These are phyloP conservation scores for Guaruba guarouba DNA, from an alignment of 2,113 vertebrate species.

Conservation along the genomic window DNA sequence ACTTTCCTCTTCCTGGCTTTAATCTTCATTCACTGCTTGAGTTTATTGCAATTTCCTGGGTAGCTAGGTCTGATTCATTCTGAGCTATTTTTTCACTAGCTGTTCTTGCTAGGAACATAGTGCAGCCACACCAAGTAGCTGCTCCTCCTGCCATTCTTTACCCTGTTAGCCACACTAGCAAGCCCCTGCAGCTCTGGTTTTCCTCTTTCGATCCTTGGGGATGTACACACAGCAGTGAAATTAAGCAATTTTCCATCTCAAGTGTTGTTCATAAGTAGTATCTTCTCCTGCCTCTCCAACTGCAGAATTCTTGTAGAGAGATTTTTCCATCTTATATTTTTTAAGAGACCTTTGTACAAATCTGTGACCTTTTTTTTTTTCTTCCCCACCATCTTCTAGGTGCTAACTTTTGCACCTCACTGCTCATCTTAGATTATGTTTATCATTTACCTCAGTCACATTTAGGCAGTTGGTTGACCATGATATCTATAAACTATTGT, in stretches of 20 bases:
- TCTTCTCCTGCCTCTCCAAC: not conserved
- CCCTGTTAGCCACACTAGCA: not conserved
- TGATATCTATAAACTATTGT: not conserved
- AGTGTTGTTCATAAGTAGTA: not conserved
- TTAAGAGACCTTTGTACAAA: not conserved
- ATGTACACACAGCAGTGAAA: not conserved
- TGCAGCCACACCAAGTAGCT: not conserved
- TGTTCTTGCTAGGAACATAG: not conserved
- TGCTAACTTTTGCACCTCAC: not conserved
- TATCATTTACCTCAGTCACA: not conserved
- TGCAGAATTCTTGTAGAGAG: not conserved
- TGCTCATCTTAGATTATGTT: not conserved
- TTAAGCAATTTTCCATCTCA: not conserved
- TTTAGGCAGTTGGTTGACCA: not conserved
- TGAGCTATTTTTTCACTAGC: not conserved
- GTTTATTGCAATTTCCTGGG: not conserved
- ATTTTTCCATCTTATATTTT: not conserved
- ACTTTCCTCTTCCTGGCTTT: not conserved
- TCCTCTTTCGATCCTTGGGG: not conserved
- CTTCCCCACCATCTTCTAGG: not conserved
- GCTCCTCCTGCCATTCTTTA: not conserved
- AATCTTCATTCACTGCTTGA: not conserved
- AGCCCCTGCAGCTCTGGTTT: not conserved
- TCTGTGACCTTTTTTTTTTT: not conserved
- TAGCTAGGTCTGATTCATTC: not conserved